Evolutionary conservation across 2,113 vertebrate species (phyloP), one percentile per base, ranked within the genome.

Genomic region (Strix aluco): DNA sequence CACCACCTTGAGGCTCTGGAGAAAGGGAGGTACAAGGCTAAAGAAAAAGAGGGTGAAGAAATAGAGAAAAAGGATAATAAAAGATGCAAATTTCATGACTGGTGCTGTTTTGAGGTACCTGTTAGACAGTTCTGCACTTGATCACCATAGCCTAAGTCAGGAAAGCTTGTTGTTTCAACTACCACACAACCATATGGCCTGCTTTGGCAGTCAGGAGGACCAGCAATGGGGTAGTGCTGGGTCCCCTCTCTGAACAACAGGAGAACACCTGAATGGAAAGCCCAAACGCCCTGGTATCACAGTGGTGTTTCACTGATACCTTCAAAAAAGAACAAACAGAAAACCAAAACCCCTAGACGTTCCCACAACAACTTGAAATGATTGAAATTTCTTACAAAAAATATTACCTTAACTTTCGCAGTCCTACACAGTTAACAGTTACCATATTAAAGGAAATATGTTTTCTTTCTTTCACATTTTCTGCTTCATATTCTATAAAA

Each of bases 301-400:
- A 3, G 23, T 13, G 29, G 46, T 47, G 46, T 72, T 88, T 87
- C 54, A 93, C 18, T 40, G 40, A 65, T 20, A 32, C 2, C 18
- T 90, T 83, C 71, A 80, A 92, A 94, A 80, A 32, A 26, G 77
- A 44, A 40, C 27, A 72, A 77, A 66, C 13, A 51, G 74, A 86
- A 59, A n/a, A 1, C 0, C 5, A 23, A 79, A 27, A 4, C 5
- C 23, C 7, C 10, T 25, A 38, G 40, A 66, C 5, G 26, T 83
- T 85, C 54, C 44, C 22, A 57, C 84, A 83, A 86, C 38, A 86
- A 86, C 38, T 65, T 5, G 8, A 85, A 94, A 86, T 65, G 0
- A 44, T 55, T 66, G 7, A 16, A 59, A 38, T 84, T 75, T 83
- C 51, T 81, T 58, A 13, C 6, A 14, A 81, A 81, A 80, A 88